Conservation (phyloP, 2,888 invertebrate species). For the Adela reaumurella region DNA sequence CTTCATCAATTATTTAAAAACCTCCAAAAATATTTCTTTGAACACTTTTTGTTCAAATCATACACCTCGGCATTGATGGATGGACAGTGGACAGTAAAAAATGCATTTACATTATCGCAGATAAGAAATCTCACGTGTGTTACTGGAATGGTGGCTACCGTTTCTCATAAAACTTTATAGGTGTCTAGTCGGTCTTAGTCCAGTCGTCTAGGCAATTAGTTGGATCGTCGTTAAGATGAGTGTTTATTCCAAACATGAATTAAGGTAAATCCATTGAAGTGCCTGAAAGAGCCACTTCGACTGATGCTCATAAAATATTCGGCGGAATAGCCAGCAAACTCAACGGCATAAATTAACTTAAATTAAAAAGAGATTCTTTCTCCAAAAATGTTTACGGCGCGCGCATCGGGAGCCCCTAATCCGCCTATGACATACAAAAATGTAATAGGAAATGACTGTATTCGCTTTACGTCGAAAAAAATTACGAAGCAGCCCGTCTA, state of each 20-base stretch:
- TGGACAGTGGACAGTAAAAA: constrained; percentile 15
- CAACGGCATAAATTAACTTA: too few relatives aligned
- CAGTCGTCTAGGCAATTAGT: too few relatives aligned
- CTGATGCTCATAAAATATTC: too few relatives aligned
- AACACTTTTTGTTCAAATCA: constrained; percentile 26
- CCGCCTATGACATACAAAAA: not conserved
- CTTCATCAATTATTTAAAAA: constrained; percentile 51
- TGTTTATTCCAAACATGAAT: too few relatives aligned
- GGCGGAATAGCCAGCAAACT: too few relatives aligned
- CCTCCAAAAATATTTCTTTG: constrained; percentile 21
- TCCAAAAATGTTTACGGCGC: not conserved
- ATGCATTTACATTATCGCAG: not conserved
- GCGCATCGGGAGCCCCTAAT: not conserved
- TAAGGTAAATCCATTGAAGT: too few relatives aligned
- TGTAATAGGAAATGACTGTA: not conserved
- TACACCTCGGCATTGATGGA: constrained; percentile 32
- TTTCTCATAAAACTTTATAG: too few relatives aligned
- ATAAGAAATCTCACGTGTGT: not conserved
- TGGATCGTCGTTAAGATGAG: too few relatives aligned
- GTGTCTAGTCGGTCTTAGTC: too few relatives aligned
- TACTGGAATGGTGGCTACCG: not conserved
- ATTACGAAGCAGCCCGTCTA: not conserved
- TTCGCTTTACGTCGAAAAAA: not conserved
- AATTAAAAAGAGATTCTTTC: too few relatives aligned
- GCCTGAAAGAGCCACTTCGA: too few relatives aligned